Conservation (phyloP, 2,113 vertebrate species). For the Meleagris gallopavo region DNA sequence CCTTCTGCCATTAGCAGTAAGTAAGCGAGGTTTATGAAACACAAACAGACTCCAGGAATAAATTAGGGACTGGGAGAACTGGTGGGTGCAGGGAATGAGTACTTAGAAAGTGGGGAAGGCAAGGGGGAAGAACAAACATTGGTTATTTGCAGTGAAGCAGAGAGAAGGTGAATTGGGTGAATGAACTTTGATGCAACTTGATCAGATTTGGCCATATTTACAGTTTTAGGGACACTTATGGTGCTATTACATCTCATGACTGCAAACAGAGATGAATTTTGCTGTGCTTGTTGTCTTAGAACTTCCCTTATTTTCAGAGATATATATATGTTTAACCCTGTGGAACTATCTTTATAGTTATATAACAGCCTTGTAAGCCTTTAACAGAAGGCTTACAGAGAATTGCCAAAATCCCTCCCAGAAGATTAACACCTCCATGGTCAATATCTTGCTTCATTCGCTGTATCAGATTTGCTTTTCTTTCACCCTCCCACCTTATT, state of each 20-base stretch:
- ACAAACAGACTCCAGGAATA: background rate
- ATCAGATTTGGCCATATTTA: fast-evolving
- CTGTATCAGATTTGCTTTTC: background rate
- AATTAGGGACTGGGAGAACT: background rate
- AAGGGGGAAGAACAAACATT: background rate
- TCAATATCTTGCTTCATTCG: fast-evolving
- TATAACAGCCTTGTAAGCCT: too few relatives aligned
- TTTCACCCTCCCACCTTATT: background rate
- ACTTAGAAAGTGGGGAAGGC: background rate
- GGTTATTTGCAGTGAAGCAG: background rate
- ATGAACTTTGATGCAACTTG: background rate
- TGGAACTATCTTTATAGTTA: background rate
- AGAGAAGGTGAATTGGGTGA: background rate
- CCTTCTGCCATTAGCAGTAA: background rate
- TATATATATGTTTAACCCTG: background rate
- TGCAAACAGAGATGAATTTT: background rate
- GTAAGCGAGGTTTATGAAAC: background rate
- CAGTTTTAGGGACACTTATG: background rate
- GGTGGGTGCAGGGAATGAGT: slow-evolving; percentile 5
- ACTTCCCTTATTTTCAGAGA: background rate
- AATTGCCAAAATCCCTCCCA: background rate
- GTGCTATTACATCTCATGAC: background rate
- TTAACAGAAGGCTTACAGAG: background rate
- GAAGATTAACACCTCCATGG: background rate
- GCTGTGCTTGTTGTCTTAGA: background rate